Percentiles rank a stretch among this genome's conserved stretches.
Evolutionary conservation across 2,888 invertebrate genomes (phyloP).

Genomic region (Rhamnusium bicolor): DNA sequence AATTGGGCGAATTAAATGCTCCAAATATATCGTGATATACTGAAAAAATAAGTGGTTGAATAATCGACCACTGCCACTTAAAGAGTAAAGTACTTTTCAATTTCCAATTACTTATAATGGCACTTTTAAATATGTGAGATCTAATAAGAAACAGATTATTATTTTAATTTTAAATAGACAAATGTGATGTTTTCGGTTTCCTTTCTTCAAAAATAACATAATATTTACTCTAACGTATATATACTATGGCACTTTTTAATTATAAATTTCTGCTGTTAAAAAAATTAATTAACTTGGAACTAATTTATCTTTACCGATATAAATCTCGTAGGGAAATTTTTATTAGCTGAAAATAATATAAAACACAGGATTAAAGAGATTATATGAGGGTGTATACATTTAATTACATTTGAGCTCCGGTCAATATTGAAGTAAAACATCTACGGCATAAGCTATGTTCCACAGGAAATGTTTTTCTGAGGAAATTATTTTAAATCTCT

Average conservation of each 20-base stretch:
- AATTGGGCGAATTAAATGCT: no score
- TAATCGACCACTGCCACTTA: no score
- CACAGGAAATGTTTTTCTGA: not conserved
- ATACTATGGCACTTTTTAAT: not conserved
- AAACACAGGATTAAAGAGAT: not conserved
- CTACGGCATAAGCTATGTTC: not conserved
- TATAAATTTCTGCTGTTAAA: not conserved
- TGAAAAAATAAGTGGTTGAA: no score
- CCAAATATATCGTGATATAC: no score
- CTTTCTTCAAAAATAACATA: not conserved
- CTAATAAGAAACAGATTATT: no score
- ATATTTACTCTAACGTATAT: not conserved
- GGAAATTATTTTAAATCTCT: not conserved
- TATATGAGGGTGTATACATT: not conserved
- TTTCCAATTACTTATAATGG: no score
- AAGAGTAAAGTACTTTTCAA: no score
- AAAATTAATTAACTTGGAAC: not conserved
- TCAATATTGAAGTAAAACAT: not conserved
- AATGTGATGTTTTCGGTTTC: no score
- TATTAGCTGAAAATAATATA: not conserved
- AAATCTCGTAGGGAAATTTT: not conserved
- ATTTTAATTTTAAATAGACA: no score
- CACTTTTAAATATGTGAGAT: no score
- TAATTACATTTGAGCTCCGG: not conserved
- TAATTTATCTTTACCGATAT: not conserved